phyloP scores from a whole-genome alignment of 2,888 invertebrate species.

The Ormyrus rosae region DNA sequence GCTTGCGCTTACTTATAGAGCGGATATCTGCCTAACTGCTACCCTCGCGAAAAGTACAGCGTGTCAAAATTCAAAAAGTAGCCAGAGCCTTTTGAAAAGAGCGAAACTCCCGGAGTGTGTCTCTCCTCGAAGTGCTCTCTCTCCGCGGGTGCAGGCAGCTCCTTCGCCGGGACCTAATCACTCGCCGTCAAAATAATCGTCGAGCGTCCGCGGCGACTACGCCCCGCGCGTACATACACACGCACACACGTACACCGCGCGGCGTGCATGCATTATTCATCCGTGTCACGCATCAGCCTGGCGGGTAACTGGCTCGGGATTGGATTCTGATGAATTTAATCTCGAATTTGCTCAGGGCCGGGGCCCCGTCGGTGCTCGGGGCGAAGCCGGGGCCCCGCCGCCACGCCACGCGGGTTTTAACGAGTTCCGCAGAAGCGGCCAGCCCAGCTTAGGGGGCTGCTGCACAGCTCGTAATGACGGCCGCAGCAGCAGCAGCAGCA shows the following conservation, averaged over 20 bases:
- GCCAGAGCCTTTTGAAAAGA: too few species aligned
- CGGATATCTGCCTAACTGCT: too few species aligned
- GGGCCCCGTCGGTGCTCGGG: slow-evolving; percentile 6
- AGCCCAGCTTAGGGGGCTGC: background rate
- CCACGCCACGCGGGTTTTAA: slow-evolving; percentile 66
- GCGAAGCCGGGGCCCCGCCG: background rate
- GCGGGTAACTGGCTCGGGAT: slow-evolving; percentile 67
- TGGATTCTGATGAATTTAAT: slow-evolving; percentile 76
- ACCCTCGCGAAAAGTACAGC: background rate
- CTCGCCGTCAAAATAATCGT: slow-evolving; percentile 63
- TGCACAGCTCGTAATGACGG: too few species aligned
- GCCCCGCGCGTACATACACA: background rate
- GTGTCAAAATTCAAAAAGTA: background rate
- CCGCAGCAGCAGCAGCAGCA: too few species aligned
- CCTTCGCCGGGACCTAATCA: slow-evolving; percentile 61
- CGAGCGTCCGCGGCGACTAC: slow-evolving; percentile 58
- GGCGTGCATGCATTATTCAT: slow-evolving; percentile 72
- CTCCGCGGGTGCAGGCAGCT: slow-evolving; percentile 48
- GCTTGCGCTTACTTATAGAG: too few species aligned
- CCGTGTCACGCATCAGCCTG: slow-evolving; percentile 63
- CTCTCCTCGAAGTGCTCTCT: slow-evolving; percentile 43
- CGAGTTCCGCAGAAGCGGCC: slow-evolving; percentile 62
- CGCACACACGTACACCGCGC: slow-evolving; percentile 37
- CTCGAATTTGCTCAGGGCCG: slow-evolving; percentile 70
- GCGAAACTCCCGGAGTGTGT: background rate